Conservation (phyloP, 1,140 invertebrate genomes). For the Bombus sylvicola region DNA sequence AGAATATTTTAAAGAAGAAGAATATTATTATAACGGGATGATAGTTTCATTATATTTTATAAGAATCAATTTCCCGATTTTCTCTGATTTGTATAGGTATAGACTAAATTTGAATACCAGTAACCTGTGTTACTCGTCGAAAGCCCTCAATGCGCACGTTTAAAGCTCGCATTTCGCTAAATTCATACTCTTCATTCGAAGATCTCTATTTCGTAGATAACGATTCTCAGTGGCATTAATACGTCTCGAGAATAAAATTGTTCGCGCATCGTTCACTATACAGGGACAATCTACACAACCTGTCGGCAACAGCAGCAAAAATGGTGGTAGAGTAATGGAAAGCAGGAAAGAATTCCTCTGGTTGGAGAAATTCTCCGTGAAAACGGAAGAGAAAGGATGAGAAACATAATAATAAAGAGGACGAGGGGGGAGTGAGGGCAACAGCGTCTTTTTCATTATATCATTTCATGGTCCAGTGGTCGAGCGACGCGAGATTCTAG, state of each 20-base stretch:
- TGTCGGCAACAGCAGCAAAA: neutral
- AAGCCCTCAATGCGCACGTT: too few relatives aligned
- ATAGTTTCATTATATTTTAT: too few relatives aligned
- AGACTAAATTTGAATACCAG: too few relatives aligned
- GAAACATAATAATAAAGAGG: neutral
- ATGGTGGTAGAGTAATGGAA: neutral
- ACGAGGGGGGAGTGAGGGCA: neutral
- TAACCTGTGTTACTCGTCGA: too few relatives aligned
- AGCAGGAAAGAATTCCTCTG: neutral
- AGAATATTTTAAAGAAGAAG: too few relatives aligned
- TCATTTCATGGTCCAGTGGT: constrained; percentile 22
- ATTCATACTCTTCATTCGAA: too few relatives aligned
- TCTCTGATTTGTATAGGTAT: too few relatives aligned
- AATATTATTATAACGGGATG: too few relatives aligned
- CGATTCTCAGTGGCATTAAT: neutral
- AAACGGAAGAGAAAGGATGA: constrained; percentile 24
- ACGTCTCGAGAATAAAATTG: neutral
- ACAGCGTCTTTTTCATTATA: constrained; percentile 49
- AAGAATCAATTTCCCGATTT: too few relatives aligned
- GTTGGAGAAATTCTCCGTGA: constrained; percentile 8
- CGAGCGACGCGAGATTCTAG: constrained; percentile 22
- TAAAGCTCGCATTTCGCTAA: too few relatives aligned
- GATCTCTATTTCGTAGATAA: neutral
- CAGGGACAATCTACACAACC: neutral
- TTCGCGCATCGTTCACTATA: neutral